Conservation (phyloP, 2,888 invertebrate genomes). For the Caenorhabditis macrosperma region DNA sequence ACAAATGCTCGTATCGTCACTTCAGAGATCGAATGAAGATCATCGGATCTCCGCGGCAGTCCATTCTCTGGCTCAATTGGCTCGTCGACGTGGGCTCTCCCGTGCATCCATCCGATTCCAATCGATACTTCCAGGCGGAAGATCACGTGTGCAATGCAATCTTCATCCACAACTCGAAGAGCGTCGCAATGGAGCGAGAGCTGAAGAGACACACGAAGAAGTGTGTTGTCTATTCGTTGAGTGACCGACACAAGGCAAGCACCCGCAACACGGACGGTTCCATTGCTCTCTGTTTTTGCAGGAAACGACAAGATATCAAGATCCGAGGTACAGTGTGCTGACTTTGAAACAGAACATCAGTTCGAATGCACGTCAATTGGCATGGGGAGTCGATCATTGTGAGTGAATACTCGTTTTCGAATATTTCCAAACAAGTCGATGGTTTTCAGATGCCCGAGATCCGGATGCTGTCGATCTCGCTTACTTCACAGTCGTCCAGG, state of each 20-base stretch:
- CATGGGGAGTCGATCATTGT: slow-evolving; percentile 55
- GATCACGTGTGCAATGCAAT: slow-evolving; percentile 51
- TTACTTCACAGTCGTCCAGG: slow-evolving; percentile 52
- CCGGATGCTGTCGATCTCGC: slow-evolving; percentile 44
- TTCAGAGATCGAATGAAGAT: slow-evolving; percentile 33
- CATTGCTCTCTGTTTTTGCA: too few relatives aligned
- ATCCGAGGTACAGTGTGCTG: slow-evolving; percentile 50
- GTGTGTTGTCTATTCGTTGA: slow-evolving; percentile 54
- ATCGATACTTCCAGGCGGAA: slow-evolving; percentile 22
- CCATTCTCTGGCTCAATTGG: slow-evolving; percentile 52
- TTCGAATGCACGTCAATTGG: slow-evolving; percentile 32
- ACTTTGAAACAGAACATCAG: slow-evolving; percentile 43
- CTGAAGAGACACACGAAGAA: slow-evolving; percentile 45
- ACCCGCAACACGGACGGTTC: neutral
- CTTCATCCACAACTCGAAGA: slow-evolving; percentile 38
- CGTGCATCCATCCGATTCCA: neutral
- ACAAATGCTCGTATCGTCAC: slow-evolving; percentile 46
- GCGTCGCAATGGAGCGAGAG: slow-evolving; percentile 40
- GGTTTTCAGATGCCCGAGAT: slow-evolving; percentile 51
- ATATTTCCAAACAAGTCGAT: neutral
- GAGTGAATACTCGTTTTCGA: neutral
- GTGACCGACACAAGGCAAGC: slow-evolving; percentile 28
- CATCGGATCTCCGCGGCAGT: slow-evolving; percentile 33
- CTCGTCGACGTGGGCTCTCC: slow-evolving; percentile 46
- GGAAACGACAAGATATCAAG: slow-evolving; percentile 39